phyloP scores from a whole-genome alignment of 1,140 invertebrate genomes.

The Drosophila santomea region DNA sequence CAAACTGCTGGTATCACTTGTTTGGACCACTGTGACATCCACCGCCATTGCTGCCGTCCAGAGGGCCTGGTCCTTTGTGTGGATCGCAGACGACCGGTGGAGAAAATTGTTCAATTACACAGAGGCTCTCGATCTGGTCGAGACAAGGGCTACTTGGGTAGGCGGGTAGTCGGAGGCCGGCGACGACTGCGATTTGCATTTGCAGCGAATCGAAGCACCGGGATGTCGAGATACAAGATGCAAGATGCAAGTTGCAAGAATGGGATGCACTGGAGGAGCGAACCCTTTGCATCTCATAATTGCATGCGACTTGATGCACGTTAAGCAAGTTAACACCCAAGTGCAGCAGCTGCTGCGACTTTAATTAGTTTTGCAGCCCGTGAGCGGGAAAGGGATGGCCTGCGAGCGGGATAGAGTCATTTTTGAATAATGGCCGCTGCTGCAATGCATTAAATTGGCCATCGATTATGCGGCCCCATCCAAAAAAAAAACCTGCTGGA shows the following conservation, averaged over 20 bases:
- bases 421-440: conserved; percentile 76
- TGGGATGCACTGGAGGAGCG: conserved; percentile 6
- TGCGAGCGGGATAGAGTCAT: conserved; percentile 36
- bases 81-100: conserved; percentile 53
- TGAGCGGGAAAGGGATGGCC: conserved; percentile 7
- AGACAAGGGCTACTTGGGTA: conserved; percentile 31
- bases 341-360: conserved; percentile 45
- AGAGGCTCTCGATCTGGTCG: conserved; percentile 29
- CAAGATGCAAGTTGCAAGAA: neutral
- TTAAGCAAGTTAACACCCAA: conserved; percentile 82
- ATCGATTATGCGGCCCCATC: conserved; percentile 43
- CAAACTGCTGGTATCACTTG: neutral
- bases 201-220: conserved; percentile 68
- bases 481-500: conserved; percentile 2
- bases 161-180: conserved; percentile 10
- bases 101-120: conserved; percentile 82
- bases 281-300: conserved; percentile 58
- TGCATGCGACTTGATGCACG: conserved; percentile 75
- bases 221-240: conserved; percentile 2
- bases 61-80: conserved; percentile 17
- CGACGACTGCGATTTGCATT: conserved; percentile 64
- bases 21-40: conserved; percentile 14
- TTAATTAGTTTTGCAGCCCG: conserved; percentile 67
- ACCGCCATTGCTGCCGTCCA: conserved; percentile 57
- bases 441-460: conserved; percentile 66